A percentile compares a stretch with the other conserved stretches of the same genome.
Evolutionary conservation across 2,888 invertebrate species (phyloP).

Genomic region (Tolmerus cingulatus): DNA sequence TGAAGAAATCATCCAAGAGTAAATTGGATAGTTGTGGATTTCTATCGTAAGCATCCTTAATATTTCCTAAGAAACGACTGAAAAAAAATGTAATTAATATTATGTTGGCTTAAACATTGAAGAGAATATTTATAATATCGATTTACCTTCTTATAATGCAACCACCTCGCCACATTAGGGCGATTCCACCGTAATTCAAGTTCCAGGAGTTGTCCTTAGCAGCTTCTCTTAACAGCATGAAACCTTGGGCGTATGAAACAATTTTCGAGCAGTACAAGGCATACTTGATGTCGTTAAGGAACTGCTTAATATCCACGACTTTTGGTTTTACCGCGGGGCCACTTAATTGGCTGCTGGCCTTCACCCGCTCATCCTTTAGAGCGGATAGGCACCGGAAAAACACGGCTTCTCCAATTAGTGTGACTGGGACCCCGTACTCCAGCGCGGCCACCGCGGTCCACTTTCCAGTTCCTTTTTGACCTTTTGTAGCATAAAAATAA

Average conservation of each 20-base stretch:
- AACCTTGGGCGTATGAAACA: slow-evolving; percentile 98
- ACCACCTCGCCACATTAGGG: slow-evolving; percentile 99
- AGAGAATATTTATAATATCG: too few relatives aligned
- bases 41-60: slow-evolving; percentile 91
- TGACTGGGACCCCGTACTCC: slow-evolving; percentile 96
- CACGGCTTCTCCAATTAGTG: slow-evolving; percentile 97
- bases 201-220: slow-evolving; percentile 92
- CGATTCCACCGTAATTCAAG: slow-evolving; percentile 96
- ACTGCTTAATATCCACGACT: slow-evolving; percentile 77
- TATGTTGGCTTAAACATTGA: too few relatives aligned
- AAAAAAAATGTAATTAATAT: slow-evolving; percentile 51
- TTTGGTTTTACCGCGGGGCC: slow-evolving; percentile 72
- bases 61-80: slow-evolving; percentile 86
- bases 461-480: slow-evolving; percentile 99
- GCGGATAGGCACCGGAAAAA: slow-evolving; percentile 96
- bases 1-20: slow-evolving; percentile 92
- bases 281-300: slow-evolving; percentile 84
- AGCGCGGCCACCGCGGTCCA: slow-evolving; percentile 98
- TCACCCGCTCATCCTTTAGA: slow-evolving; percentile 85
- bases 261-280: slow-evolving; percentile 98
- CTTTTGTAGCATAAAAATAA: background rate
- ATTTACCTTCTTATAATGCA: slow-evolving; percentile 91
- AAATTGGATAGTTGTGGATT: slow-evolving; percentile 87
- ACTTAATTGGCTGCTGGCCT: slow-evolving; percentile 79
- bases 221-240: slow-evolving; percentile 93